phyloP scores from a whole-genome alignment of 2,797 vertebrate species.

The Hylomyscus alleni region DNA sequence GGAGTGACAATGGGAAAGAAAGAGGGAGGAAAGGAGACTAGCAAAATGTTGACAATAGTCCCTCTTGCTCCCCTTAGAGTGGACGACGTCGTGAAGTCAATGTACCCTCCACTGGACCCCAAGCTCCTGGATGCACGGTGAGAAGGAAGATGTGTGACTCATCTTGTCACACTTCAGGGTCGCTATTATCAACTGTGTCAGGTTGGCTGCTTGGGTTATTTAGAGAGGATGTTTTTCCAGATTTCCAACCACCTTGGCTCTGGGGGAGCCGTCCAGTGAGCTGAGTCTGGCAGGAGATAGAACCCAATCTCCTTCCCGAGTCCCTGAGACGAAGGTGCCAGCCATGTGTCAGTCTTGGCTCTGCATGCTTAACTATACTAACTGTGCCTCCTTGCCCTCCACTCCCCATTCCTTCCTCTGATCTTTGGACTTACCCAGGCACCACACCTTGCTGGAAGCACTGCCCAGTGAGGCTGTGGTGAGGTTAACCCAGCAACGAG shows the following conservation, averaged over 20 bases:
- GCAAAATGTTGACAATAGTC: not conserved
- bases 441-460: not conserved
- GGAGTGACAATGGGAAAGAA: not conserved
- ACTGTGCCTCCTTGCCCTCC: not conserved
- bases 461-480: not conserved
- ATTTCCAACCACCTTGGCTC: not conserved
- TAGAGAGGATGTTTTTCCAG: not conserved
- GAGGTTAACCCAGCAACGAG: not conserved
- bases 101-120: slow-evolving; percentile 98
- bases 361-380: not conserved
- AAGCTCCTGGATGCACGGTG: slow-evolving; percentile 98
- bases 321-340: not conserved
- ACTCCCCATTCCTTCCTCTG: not conserved
- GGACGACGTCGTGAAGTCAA: slow-evolving; percentile 97
- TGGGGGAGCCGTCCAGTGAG: not conserved
- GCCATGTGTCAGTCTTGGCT: not conserved
- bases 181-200: not conserved
- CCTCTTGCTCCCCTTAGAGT: slow-evolving; percentile 90
- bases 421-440: not conserved
- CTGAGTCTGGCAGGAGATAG: not conserved
- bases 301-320: not conserved
- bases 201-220: not conserved
- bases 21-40: not conserved
- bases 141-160: not conserved
- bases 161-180: not conserved